Conservation (phyloP, 2,113 vertebrate genomes). For the Lanius ludovicianus region DNA sequence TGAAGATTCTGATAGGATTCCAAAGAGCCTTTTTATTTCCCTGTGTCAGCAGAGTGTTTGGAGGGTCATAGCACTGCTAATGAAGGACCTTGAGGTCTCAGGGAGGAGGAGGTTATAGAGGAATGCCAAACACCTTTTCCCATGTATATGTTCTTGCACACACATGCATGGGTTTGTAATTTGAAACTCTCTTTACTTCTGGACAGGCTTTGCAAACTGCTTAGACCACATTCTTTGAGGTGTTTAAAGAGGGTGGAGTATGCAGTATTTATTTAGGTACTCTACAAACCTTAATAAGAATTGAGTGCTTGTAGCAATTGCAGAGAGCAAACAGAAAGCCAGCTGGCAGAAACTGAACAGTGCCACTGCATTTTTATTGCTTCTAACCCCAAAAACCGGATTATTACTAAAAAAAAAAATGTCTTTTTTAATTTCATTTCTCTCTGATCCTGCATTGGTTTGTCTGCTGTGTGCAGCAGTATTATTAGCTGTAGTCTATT, state of each 20-base stretch:
- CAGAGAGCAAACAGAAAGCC: constrained; percentile 59
- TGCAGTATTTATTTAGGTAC: constrained; percentile 64
- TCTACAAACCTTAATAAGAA: constrained; percentile 66
- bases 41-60: background rate
- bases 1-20: background rate
- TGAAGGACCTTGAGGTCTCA: constrained; percentile 23
- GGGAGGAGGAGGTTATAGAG: constrained; percentile 29
- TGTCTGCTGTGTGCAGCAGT: constrained; percentile 24
- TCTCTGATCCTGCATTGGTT: constrained; percentile 27
- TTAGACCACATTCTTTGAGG: constrained; percentile 74
- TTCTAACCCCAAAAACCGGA: background rate
- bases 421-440: constrained; percentile 48
- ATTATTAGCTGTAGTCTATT: constrained; percentile 18
- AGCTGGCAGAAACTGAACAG: constrained; percentile 23
- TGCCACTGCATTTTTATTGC: constrained; percentile 38
- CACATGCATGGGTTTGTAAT: constrained; percentile 63
- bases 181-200: constrained; percentile 66
- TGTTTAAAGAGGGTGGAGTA: constrained; percentile 75
- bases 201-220: constrained; percentile 72
- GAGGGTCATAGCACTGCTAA: background rate
- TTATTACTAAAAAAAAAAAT: constrained; percentile 30
- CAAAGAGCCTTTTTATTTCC: background rate
- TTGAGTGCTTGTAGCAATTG: constrained; percentile 61
- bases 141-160: constrained; percentile 55
- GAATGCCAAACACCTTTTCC: constrained; percentile 53